Evolutionary conservation across 2,888 invertebrate genomes (phyloP).

Genomic region (Gari tellinella): DNA sequence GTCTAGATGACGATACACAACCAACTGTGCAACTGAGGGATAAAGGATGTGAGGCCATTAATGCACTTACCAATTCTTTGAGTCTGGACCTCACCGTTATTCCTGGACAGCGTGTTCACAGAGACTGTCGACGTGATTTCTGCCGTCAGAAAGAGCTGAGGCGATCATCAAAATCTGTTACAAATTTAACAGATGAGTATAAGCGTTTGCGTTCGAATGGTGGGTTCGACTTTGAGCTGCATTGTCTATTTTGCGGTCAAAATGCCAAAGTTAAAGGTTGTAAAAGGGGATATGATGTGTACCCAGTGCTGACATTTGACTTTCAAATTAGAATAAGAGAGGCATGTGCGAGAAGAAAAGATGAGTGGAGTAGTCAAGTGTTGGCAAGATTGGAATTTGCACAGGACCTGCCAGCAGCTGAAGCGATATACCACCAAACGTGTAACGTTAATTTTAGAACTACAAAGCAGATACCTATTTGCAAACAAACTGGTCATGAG

Average conservation of each 20-base stretch:
- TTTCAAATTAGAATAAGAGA: too few species aligned
- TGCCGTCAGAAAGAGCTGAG: neutral
- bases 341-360: conserved; percentile 8
- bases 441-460: conserved; percentile 60
- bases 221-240: neutral
- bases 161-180: neutral
- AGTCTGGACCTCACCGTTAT: neutral
- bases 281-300: conserved; percentile 10
- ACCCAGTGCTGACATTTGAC: too few species aligned
- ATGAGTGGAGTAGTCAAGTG: conserved; percentile 30
- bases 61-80: neutral
- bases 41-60: conserved; percentile 6
- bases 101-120: conserved; percentile 7
- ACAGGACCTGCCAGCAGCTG: conserved; percentile 61
- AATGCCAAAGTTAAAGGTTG: conserved; percentile 3
- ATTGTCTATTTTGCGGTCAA: conserved; percentile 32
- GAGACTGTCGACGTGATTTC: neutral
- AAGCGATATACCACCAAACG: conserved; percentile 57
- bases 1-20: neutral
- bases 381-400: conserved; percentile 28
- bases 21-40: neutral
- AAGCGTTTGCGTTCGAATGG: neutral
- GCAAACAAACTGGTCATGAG: neutral
- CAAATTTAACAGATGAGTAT: neutral
- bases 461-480: conserved; percentile 7